phyloP scores from a whole-genome alignment of 2,113 vertebrate genomes.

The Zosterops pallidus region DNA sequence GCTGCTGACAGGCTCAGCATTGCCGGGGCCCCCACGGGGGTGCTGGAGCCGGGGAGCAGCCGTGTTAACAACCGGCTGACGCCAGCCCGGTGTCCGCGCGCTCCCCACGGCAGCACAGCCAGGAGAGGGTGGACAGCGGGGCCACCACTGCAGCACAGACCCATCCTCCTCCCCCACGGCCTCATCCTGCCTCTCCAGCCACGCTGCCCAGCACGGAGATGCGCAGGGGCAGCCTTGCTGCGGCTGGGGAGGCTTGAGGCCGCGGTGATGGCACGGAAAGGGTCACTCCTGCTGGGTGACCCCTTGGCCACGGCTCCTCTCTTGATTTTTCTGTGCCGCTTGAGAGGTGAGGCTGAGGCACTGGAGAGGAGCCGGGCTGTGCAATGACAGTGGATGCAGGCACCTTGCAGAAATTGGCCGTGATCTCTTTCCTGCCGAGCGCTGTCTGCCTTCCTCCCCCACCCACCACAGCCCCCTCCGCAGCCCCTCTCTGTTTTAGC shows the following conservation, averaged over 20 bases:
- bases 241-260: background rate
- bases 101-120: fast-evolving
- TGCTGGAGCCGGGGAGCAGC: background rate
- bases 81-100: background rate
- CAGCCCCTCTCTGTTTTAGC: background rate
- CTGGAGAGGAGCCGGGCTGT: background rate
- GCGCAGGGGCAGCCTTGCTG: background rate
- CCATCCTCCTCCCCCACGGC: background rate
- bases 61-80: background rate
- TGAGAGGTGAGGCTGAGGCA: background rate
- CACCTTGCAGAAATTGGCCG: background rate
- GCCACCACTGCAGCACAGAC: background rate
- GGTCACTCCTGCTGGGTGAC: background rate
- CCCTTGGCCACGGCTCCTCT: background rate
- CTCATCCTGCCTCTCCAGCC: background rate
- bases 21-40: background rate
- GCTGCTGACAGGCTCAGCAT: background rate
- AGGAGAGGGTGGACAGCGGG: background rate
- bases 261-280: background rate
- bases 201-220: background rate
- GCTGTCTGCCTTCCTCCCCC: background rate
- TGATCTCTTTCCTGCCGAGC: background rate
- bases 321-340: background rate
- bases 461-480: background rate
- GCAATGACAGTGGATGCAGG: background rate